Percentiles rank a stretch among this genome's conserved stretches.
Evolutionary conservation across 2,888 invertebrate species (phyloP).

Genomic region (Amaurobius ferox): DNA sequence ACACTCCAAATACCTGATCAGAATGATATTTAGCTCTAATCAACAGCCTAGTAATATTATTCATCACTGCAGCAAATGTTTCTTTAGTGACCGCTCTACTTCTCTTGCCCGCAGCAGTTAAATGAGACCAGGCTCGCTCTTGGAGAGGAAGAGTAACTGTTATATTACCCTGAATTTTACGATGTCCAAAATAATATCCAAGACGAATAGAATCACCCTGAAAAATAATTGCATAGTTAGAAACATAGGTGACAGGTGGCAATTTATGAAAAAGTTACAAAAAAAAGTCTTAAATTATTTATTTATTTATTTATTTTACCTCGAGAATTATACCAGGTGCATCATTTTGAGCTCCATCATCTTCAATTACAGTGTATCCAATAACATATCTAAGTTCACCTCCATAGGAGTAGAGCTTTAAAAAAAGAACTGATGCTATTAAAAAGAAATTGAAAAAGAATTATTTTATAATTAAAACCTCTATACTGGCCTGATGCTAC

Average conservation of each 20-base stretch:
- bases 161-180: conserved; percentile 72
- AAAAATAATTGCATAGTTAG: no score
- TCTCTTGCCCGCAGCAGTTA: conserved; percentile 64
- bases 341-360: conserved; percentile 87
- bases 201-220: conserved; percentile 72
- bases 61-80: conserved; percentile 88
- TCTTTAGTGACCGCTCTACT: conserved; percentile 78
- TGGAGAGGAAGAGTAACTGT: conserved; percentile 74
- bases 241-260: no score
- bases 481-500: no score
- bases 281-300: no score
- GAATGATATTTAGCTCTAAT: conserved; percentile 94
- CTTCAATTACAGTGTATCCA: conserved; percentile 89
- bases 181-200: conserved; percentile 74
- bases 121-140: conserved; percentile 74
- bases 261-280: neutral
- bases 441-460: no score
- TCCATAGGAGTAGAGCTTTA: conserved; percentile 86
- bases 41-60: conserved; percentile 86
- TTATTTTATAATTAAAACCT: no score
- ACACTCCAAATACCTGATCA: conserved; percentile 88
- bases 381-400: conserved; percentile 84
- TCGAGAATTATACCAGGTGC: conserved; percentile 91
- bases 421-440: neutral
- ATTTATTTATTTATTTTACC: conserved; percentile 79